Conservation (phyloP, 2,797 vertebrate species). For the Protosalanx chinensis region DNA sequence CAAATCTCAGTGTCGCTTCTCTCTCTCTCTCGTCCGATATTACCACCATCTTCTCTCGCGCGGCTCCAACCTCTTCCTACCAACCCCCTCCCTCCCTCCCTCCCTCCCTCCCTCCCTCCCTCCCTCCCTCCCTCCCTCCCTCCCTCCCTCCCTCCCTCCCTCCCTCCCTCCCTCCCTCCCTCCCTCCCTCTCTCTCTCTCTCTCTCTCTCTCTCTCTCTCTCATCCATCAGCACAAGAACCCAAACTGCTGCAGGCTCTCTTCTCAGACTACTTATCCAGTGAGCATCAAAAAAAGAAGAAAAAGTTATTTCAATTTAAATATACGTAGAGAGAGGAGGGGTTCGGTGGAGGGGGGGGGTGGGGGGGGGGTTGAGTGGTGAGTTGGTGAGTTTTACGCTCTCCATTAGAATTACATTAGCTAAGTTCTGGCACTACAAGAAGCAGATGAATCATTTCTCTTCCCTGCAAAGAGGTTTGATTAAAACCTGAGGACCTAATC, state of each 20-base stretch:
- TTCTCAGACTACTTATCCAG: conserved; percentile 76
- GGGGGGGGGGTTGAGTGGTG: conserved; percentile 41
- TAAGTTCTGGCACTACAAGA: conserved; percentile 66
- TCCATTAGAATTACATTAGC: conserved; percentile 71
- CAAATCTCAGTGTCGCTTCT: too few relatives aligned
- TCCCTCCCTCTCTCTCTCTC: background rate
- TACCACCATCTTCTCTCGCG: too few relatives aligned
- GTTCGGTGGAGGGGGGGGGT: conserved; percentile 18
- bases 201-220: conserved; percentile 27
- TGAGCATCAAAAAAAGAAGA: conserved; percentile 65
- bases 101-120: background rate
- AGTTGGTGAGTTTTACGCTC: conserved; percentile 58
- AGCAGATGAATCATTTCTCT: conserved; percentile 45
- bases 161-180: background rate
- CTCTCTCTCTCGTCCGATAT: too few relatives aligned
- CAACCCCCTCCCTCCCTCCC: background rate
- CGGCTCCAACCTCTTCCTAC: background rate
- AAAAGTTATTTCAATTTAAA: conserved; percentile 85
- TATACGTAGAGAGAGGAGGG: conserved; percentile 78
- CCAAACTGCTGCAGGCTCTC: conserved; percentile 80
- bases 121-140: conserved; percentile 6
- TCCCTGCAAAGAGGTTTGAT: conserved; percentile 55
- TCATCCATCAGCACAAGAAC: conserved; percentile 75
- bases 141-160: conserved; percentile 26
- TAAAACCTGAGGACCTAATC: conserved; percentile 42